Percentiles rank a stretch among this genome's conserved stretches.
Conservation (phyloP, 2,797 vertebrate species). For the Crocidura indochinensis region DNA sequence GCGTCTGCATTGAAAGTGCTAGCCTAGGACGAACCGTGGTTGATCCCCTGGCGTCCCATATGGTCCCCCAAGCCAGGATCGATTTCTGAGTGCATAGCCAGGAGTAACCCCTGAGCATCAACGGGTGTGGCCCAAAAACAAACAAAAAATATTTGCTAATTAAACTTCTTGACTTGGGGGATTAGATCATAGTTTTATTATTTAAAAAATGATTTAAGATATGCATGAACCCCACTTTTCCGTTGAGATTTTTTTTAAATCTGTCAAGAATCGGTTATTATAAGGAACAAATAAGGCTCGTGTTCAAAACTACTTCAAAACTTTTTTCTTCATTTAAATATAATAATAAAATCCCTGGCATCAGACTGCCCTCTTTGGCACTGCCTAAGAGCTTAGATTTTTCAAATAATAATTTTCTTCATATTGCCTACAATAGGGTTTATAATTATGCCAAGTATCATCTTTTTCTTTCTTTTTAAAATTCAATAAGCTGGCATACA, state of each 20-base stretch:
- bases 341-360: neutral
- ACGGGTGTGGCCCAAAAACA: too few species aligned
- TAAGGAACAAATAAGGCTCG: neutral
- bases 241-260: neutral
- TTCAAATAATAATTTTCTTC: neutral
- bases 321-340: conserved; percentile 1
- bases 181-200: neutral
- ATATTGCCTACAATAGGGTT: neutral
- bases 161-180: too few species aligned
- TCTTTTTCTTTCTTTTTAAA: neutral
- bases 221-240: neutral
- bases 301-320: neutral
- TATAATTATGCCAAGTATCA: neutral
- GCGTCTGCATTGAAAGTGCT: too few species aligned
- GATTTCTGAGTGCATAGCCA: too few species aligned
- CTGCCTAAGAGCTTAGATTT: neutral
- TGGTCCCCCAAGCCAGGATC: too few species aligned
- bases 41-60: too few species aligned
- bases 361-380: neutral
- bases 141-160: too few species aligned
- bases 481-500: neutral
- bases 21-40: too few species aligned
- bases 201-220: neutral
- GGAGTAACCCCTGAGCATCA: too few species aligned
- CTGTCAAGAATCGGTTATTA: neutral